Evolutionary conservation across 2,113 vertebrate species (phyloP).

Genomic region (Anoura caudifer): DNA sequence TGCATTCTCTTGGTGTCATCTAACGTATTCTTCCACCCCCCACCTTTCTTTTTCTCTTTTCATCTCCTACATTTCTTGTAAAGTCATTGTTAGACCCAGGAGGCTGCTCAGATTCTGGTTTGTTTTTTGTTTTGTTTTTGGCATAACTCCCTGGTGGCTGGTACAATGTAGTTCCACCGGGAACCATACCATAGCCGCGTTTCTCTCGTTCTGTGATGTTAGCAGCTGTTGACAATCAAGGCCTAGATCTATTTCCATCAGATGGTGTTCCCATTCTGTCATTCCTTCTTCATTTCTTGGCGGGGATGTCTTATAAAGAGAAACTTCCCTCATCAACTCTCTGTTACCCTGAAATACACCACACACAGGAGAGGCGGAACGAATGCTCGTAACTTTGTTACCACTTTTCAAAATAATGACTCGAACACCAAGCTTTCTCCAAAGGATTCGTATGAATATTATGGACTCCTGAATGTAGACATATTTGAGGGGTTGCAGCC

Average conservation of each 20-base stretch:
- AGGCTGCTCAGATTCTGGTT: neutral
- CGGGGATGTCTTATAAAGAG: neutral
- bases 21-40: neutral
- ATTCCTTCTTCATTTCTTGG: neutral
- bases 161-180: neutral
- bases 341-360: neutral
- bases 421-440: neutral
- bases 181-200: neutral
- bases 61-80: neutral
- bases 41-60: neutral
- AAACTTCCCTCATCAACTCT: neutral
- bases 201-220: neutral
- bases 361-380: neutral
- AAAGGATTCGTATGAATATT: neutral
- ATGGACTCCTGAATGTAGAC: neutral
- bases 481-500: neutral
- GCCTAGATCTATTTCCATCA: neutral
- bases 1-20: neutral
- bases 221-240: neutral
- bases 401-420: neutral
- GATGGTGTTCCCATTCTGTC: neutral
- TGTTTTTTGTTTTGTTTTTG: neutral
- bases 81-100: neutral
- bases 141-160: neutral
- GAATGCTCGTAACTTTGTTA: neutral